A percentile compares a stretch with the other conserved stretches of the same genome.
phyloP scores from a whole-genome alignment of 2,888 invertebrate species.

The Automeris io region DNA sequence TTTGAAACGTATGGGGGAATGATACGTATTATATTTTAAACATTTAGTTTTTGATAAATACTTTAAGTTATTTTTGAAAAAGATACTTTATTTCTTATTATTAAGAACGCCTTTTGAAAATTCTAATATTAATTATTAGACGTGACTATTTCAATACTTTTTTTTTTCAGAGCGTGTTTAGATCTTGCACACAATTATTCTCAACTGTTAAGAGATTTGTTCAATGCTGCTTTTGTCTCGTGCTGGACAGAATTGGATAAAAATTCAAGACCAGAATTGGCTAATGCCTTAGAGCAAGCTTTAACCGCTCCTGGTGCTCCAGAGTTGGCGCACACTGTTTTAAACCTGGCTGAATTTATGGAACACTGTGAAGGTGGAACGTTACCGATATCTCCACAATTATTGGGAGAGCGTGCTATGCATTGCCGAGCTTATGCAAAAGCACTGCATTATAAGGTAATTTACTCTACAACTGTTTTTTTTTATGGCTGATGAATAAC shows the following conservation, averaged over 20 bases:
- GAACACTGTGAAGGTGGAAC: conserved; percentile 99
- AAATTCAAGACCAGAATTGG: conserved; percentile 88
- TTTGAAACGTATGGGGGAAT: too few species aligned
- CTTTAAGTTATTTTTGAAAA: too few species aligned
- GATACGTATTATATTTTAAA: too few species aligned
- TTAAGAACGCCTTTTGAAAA: too few species aligned
- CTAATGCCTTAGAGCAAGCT: conserved; percentile 91
- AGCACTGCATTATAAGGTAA: conserved; percentile 78
- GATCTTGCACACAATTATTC: conserved; percentile 95
- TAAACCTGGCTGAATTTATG: conserved; percentile 99
- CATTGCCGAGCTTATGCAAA: conserved; percentile 88
- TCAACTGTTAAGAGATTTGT: conserved; percentile 95
- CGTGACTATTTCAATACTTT: too few species aligned
- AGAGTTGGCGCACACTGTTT: conserved; percentile 94
- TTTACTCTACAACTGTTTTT: neutral
- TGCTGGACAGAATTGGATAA: conserved; percentile 97
- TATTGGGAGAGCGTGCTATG: conserved; percentile 96
- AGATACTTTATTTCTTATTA: too few species aligned
- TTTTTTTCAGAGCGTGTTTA: conserved; percentile 85
- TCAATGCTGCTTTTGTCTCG: conserved; percentile 99
- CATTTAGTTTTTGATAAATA: too few species aligned
- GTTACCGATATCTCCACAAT: conserved; percentile 89
- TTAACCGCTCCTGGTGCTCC: conserved; percentile 93
- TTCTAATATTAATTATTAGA: too few species aligned
- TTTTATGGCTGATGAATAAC: too few species aligned